These are phyloP conservation scores for Ellobius talpinus DNA, from an alignment of 2,113 vertebrate species.

Conservation along the genomic window DNA sequence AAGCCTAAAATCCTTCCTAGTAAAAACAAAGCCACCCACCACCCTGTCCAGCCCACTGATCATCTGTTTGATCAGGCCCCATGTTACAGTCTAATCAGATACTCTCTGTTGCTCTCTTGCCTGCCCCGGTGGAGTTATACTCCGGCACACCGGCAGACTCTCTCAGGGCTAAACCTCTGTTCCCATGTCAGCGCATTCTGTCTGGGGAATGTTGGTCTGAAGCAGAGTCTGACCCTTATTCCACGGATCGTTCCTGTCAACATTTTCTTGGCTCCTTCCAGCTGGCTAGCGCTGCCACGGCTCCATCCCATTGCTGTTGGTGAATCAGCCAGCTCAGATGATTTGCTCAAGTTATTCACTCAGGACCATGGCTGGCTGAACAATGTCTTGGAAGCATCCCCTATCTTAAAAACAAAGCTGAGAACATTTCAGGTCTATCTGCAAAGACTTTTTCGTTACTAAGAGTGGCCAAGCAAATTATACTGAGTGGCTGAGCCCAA, in stretches of 20 bases:
- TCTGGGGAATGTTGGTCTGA: neutral
- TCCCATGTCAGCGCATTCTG: neutral
- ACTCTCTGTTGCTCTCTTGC: neutral
- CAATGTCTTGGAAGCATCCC: neutral
- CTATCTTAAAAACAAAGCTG: constrained; percentile 6
- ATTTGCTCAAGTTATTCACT: constrained; percentile 52
- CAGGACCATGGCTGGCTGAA: neutral
- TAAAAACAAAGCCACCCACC: neutral
- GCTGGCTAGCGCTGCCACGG: neutral
- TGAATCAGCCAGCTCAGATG: constrained; percentile 29
- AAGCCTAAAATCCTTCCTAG: neutral
- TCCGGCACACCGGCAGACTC: neutral
- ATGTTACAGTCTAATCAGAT: neutral
- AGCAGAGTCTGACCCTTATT: neutral
- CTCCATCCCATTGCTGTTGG: neutral
- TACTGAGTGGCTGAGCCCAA: neutral
- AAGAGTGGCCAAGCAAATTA: neutral
- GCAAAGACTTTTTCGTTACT: constrained; percentile 20
- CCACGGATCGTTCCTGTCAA: neutral
- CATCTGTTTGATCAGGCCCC: neutral
- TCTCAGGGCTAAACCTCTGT: neutral
- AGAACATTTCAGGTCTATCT: neutral
- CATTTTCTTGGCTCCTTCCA: neutral
- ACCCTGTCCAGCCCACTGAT: neutral
- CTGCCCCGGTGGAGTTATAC: neutral